These are phyloP conservation scores for Drosophila nr. medialis DNA, from an alignment of 2,888 invertebrate genomes.

Conservation along the genomic window DNA sequence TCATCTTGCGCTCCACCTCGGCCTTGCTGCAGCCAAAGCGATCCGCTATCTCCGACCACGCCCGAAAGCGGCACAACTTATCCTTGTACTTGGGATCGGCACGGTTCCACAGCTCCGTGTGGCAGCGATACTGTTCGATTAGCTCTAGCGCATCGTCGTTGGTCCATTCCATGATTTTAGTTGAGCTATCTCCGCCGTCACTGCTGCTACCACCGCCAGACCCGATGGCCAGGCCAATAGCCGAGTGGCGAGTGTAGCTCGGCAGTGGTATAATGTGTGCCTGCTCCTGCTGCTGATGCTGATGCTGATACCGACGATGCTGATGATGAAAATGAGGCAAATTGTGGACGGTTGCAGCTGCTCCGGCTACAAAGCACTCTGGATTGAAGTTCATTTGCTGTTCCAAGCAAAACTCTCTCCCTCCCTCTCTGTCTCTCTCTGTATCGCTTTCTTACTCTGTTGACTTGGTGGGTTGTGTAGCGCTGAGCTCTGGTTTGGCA, in stretches of 20 bases:
- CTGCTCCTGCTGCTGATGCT: constrained; percentile 18
- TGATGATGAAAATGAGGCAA: constrained; percentile 29
- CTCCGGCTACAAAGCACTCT: constrained; percentile 65
- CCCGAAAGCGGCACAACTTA: constrained; percentile 83
- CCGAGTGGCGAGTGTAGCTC: constrained; percentile 38
- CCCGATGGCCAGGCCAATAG: constrained; percentile 18
- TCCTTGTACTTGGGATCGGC: constrained; percentile 84
- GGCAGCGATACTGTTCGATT: constrained; percentile 83
- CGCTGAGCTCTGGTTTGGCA: constrained; percentile 36
- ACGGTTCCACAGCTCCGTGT: constrained; percentile 84
- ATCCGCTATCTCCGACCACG: constrained; percentile 84
- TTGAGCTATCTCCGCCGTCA: constrained; percentile 50
- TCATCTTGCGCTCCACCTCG: constrained; percentile 84
- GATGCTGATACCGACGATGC: constrained; percentile 19
- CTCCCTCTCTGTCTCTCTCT: neutral
- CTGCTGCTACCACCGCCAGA: constrained; percentile 20
- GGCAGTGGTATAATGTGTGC: constrained; percentile 61
- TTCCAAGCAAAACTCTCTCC: constrained; percentile 8
- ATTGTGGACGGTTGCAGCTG: constrained; percentile 58
- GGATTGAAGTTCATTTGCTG: constrained; percentile 80
- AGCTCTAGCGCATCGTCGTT: constrained; percentile 84
- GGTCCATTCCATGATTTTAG: constrained; percentile 83
- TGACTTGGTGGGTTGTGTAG: constrained; percentile 42
- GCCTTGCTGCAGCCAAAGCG: constrained; percentile 84
- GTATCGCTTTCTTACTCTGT: constrained; percentile 19